Evolutionary conservation across 64 coral and sea anemone species (phyloP).

Genomic region (Cladopsammia gracilis): DNA sequence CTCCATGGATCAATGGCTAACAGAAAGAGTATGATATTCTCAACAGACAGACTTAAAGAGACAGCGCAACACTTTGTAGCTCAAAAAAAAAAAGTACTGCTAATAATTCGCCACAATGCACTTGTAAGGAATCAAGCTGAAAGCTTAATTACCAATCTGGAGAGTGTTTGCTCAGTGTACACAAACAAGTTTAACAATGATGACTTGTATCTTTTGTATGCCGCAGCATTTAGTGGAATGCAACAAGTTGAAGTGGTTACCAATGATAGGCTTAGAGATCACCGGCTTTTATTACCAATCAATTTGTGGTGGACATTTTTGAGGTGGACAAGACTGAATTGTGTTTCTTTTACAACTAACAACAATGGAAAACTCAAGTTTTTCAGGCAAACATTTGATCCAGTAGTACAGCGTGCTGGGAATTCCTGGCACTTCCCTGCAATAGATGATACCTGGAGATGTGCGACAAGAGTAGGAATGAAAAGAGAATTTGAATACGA

Average conservation of each 20-base stretch:
- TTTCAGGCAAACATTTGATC: constrained; percentile 74
- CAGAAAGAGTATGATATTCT: constrained; percentile 54
- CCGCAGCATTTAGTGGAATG: constrained; percentile 85
- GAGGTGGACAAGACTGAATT: constrained; percentile 88
- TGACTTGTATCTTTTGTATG: constrained; percentile 88
- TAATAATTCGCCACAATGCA: constrained; percentile 63
- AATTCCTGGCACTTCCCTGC: constrained; percentile 83
- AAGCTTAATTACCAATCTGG: constrained; percentile 43
- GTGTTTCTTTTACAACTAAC: constrained; percentile 65
- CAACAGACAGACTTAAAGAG: constrained; percentile 53
- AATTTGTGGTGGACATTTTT: constrained; percentile 76
- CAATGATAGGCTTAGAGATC: constrained; percentile 84
- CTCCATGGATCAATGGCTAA: constrained; percentile 46
- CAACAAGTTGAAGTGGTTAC: constrained; percentile 72
- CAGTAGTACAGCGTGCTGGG: constrained; percentile 75
- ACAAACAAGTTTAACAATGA: constrained; percentile 64
- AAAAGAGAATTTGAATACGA: neutral
- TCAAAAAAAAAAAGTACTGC: constrained; percentile 68
- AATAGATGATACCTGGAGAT: constrained; percentile 78
- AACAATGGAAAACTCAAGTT: constrained; percentile 39
- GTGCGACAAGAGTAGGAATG: constrained; percentile 56
- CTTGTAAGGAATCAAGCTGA: constrained; percentile 42
- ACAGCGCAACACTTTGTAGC: constrained; percentile 25
- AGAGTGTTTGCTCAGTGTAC: constrained; percentile 61
- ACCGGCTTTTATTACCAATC: constrained; percentile 59